These are phyloP conservation scores for Aphrocallistes beatrix DNA, from an alignment of 37 sponge, comb jelly and placozoan species.

Conservation along the genomic window DNA sequence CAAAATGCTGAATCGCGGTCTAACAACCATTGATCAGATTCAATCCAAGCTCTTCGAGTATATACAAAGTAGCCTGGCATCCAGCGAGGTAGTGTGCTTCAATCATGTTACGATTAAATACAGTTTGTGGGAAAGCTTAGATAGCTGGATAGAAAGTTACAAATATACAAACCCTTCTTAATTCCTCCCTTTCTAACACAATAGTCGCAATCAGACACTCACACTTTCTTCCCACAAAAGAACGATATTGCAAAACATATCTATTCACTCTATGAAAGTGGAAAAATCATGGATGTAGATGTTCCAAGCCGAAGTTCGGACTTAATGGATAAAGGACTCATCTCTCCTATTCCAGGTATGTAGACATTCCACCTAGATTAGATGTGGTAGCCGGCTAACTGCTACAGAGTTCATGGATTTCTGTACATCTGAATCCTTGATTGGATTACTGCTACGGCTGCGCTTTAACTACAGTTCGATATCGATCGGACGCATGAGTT, in stretches of 20 bases:
- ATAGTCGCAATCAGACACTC: conserved; percentile 6
- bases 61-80: neutral
- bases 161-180: neutral
- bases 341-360: neutral
- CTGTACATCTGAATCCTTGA: too few species aligned
- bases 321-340: conserved; percentile 7
- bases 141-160: too few species aligned
- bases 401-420: too few species aligned
- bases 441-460: too few species aligned
- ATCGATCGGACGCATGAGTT: too few species aligned
- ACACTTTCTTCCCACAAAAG: conserved; percentile 33
- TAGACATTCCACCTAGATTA: neutral
- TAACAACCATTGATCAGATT: neutral
- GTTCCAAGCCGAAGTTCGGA: neutral
- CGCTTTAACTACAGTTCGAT: too few species aligned
- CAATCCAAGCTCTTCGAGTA: neutral
- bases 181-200: neutral
- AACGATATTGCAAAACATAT: conserved; percentile 42
- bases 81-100: neutral
- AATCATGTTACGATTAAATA: too few species aligned
- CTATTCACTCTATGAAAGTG: conserved; percentile 52
- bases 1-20: neutral
- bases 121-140: too few species aligned
- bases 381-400: neutral
- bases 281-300: conserved; percentile 23